Conservation (phyloP, 2,113 vertebrate species). For the Bubo scandiacus region DNA sequence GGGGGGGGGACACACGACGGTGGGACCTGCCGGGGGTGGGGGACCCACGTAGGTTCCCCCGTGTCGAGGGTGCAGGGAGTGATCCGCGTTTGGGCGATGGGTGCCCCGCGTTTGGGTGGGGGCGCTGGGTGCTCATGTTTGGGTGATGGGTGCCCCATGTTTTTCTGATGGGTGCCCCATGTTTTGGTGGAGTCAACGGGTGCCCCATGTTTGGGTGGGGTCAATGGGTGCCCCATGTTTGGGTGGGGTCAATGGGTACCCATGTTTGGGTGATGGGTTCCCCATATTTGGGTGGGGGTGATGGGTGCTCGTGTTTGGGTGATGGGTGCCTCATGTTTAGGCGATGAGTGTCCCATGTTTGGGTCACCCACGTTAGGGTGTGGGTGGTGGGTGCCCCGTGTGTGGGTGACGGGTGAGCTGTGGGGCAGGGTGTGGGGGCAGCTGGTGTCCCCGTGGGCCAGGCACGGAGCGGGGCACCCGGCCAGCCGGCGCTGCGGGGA, state of each 20-base stretch:
- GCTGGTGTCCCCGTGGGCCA: constrained; percentile 9
- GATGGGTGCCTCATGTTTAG: too few relatives aligned
- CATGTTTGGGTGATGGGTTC: neutral
- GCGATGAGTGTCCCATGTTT: neutral
- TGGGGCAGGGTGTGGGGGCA: neutral
- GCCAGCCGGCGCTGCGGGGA: neutral
- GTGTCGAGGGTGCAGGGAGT: neutral
- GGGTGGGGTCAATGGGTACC: too few relatives aligned
- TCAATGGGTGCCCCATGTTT: too few relatives aligned
- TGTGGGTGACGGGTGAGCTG: neutral
- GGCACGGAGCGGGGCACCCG: neutral
- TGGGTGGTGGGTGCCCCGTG: neutral
- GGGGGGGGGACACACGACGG: too few relatives aligned
- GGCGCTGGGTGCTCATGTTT: neutral
- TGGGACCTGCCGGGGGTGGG: neutral
- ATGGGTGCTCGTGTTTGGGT: neutral
- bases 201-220: too few relatives aligned
- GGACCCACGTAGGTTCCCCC: neutral
- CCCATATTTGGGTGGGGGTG: too few relatives aligned
- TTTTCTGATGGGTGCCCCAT: neutral
- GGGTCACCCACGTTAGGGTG: too few relatives aligned
- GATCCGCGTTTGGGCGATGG: neutral
- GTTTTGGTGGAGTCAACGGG: neutral
- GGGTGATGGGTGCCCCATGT: neutral
- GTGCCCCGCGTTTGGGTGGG: neutral